Evolutionary conservation across 2,113 vertebrate species (phyloP).

Genomic region (Notothenia rossii): DNA sequence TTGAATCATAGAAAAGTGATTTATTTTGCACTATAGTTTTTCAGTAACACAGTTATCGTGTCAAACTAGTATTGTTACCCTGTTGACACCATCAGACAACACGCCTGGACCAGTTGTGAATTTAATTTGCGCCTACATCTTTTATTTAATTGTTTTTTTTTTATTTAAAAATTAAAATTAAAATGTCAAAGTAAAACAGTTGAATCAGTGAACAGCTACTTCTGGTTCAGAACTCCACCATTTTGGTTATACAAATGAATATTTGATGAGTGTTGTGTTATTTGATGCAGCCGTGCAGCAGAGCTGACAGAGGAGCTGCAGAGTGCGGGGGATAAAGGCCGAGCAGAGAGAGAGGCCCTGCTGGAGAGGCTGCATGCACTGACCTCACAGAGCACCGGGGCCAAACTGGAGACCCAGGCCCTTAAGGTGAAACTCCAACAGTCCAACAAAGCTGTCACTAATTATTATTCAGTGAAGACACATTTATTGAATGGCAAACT

Average conservation of each 20-base stretch:
- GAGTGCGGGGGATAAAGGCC: constrained; percentile 83
- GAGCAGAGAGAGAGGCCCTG: constrained; percentile 82
- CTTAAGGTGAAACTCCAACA: constrained; percentile 84
- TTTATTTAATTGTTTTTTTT: too few relatives aligned
- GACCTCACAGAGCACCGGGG: constrained; percentile 80
- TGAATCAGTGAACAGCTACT: not conserved
- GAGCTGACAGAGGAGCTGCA: constrained; percentile 87
- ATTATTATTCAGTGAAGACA: not conserved
- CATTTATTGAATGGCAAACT: not conserved
- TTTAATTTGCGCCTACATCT: not conserved
- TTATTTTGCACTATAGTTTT: not conserved
- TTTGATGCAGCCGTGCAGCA: constrained; percentile 82
- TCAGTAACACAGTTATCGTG: not conserved
- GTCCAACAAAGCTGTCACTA: not conserved
- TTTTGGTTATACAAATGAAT: not conserved
- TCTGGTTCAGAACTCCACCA: not conserved
- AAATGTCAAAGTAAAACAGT: not conserved
- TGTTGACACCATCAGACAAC: not conserved
- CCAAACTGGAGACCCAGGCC: constrained; percentile 89
- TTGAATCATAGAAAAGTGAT: too few relatives aligned
- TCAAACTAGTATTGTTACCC: not conserved
- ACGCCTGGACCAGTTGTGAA: not conserved
- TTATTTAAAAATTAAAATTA: not conserved
- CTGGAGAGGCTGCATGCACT: constrained; percentile 85
- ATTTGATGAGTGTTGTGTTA: not conserved